phyloP scores from a whole-genome alignment of 2,888 invertebrate genomes.

The Euplexia lucipara region DNA sequence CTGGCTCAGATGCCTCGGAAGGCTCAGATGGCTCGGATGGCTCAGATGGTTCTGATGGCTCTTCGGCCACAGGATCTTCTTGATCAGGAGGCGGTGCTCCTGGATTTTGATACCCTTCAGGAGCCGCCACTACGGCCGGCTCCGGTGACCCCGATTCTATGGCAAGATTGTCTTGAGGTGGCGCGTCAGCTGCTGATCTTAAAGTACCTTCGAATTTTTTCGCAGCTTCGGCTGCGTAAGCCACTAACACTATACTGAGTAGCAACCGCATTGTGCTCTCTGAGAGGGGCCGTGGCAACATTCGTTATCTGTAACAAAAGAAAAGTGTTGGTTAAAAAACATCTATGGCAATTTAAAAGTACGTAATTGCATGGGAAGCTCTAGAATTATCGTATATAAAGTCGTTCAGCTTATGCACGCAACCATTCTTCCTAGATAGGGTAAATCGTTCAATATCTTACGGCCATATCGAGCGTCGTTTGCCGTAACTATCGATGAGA shows the following conservation, averaged over 20 bases:
- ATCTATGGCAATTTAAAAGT: slow-evolving; percentile 74
- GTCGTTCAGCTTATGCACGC: slow-evolving; percentile 75
- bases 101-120: slow-evolving; percentile 85
- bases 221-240: slow-evolving; percentile 85
- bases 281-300: slow-evolving; percentile 85
- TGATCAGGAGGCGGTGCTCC: slow-evolving; percentile 78
- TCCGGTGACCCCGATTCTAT: slow-evolving; percentile 86
- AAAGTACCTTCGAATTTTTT: slow-evolving; percentile 88
- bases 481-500: slow-evolving; percentile 66
- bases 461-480: slow-evolving; percentile 68
- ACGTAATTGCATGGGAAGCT: slow-evolving; percentile 79
- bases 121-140: slow-evolving; percentile 85
- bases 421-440: slow-evolving; percentile 69
- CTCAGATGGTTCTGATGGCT: slow-evolving; percentile 63
- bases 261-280: slow-evolving; percentile 86
- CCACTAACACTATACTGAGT: slow-evolving; percentile 86
- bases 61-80: slow-evolving; percentile 66
- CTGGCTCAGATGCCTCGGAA: slow-evolving; percentile 59
- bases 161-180: slow-evolving; percentile 87
- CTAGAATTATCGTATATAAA: slow-evolving; percentile 73
- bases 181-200: slow-evolving; percentile 87
- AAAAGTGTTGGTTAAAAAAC: slow-evolving; percentile 78
- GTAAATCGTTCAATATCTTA: slow-evolving; percentile 71
- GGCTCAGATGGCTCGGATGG: slow-evolving; percentile 54
- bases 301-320: slow-evolving; percentile 88